Base-by-base conservation (phyloP, 2,888 invertebrate genomes). In the Monochamus alternatus region DNA sequence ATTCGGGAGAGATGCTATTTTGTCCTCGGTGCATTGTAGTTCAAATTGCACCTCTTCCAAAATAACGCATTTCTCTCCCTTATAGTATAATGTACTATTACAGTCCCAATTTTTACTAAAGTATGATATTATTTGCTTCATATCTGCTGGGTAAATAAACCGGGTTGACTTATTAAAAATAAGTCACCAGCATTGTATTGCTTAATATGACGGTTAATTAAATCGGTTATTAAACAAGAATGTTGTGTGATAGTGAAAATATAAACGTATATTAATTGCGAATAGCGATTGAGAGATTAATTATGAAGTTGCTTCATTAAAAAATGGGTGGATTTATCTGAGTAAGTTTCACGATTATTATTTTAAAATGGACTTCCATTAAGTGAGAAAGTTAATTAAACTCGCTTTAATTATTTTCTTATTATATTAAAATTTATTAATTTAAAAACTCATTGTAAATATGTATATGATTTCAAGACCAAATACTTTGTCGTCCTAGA, bases 271-370 rank as follows among this genome's bases (percentile, higher is more conserved):
- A 22, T 55, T 55, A n/a, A 22, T 55, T 14, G 7, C 55, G 4
- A 3, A 55, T 22, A 55, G 22, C 14, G 55, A 14, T 22, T n/a
- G 14, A n/a, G 22, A 55, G n/a, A 12, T 55, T 55, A 55, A n/a
- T 22, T 55, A 55, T 3, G 14, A 55, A 0, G n/a, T 55, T 55
- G n/a, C 14, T 55, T 55, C 55, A 55, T 55, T 55, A 55, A n/a
- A 55, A 22, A 55, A 55, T n/a, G n/a, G 7, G 55, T 55, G 55
- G 22, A 3, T 55, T n/a, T 55, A 55, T 14, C 4, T 8, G 55
- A 55, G n/a, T 55, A 55, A 55, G n/a, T 55, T 55, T 55, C 55
- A n/a, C 55, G 22, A 55, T 55, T 55, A 55, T 14, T 55, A 55
- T 55, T 55, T 55, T 55, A n/a, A 14, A 55, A 55, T 22, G 22